Percentiles rank a stretch among this genome's conserved stretches.
Conservation (phyloP, 2,113 vertebrate species). For the Triplophysa siluroides region DNA sequence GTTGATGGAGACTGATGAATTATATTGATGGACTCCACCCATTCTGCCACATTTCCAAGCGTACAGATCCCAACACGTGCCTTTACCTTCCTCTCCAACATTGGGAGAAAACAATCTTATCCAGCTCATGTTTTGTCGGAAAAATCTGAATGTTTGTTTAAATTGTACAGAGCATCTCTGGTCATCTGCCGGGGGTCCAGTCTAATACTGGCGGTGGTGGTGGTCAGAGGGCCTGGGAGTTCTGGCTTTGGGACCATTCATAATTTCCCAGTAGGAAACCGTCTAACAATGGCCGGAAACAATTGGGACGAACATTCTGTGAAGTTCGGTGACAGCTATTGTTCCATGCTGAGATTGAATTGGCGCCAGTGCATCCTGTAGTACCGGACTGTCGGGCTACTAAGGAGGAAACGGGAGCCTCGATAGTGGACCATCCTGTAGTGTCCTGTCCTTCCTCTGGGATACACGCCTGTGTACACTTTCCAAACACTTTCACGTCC, state of each 20-base stretch:
- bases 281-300: slow-evolving; percentile 73
- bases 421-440: slow-evolving; percentile 43
- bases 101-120: slow-evolving; percentile 14
- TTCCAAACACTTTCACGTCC: slow-evolving; percentile 55
- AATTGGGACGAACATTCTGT: slow-evolving; percentile 63
- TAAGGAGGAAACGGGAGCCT: slow-evolving; percentile 24
- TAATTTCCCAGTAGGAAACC: slow-evolving; percentile 63
- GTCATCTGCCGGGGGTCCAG: slow-evolving; percentile 59
- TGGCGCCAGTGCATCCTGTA: slow-evolving; percentile 57
- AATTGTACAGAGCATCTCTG: slow-evolving; percentile 51
- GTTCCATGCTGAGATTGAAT: slow-evolving; percentile 57
- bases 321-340: slow-evolving; percentile 62
- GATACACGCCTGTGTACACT: slow-evolving; percentile 63
- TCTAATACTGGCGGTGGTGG: slow-evolving; percentile 60
- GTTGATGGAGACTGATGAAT: too few species aligned
- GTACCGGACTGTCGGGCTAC: slow-evolving; percentile 7
- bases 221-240: slow-evolving; percentile 15
- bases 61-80: background rate
- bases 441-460: slow-evolving; percentile 27
- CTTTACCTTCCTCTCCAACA: background rate
- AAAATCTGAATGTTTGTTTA: slow-evolving; percentile 5
- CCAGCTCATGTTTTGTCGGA: background rate
- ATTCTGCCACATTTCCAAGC: background rate
- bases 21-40: background rate
- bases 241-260: slow-evolving; percentile 61